Evolutionary conservation across 2,113 vertebrate species (phyloP).

Genomic region (Lota lota): DNA sequence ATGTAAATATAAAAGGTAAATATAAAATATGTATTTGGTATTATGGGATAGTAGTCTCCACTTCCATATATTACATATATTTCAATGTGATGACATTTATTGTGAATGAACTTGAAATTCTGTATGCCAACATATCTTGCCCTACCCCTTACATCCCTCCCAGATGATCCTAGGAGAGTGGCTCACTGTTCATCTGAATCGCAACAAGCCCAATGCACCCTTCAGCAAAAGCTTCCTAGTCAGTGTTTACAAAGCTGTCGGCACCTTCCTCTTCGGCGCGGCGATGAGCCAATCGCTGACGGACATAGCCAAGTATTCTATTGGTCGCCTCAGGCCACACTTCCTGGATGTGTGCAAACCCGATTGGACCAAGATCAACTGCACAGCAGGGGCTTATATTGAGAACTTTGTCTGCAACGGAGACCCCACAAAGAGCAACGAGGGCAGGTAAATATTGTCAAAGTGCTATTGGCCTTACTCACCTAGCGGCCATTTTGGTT

Average conservation of each 20-base stretch:
- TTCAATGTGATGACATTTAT: neutral
- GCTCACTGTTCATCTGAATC: constrained; percentile 83
- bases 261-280: constrained; percentile 94
- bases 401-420: constrained; percentile 84
- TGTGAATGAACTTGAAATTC: neutral
- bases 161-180: constrained; percentile 93
- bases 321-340: constrained; percentile 92
- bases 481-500: no score
- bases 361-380: constrained; percentile 82
- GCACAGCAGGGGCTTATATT: constrained; percentile 80
- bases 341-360: constrained; percentile 89
- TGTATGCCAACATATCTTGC: neutral
- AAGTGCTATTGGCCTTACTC: no score
- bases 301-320: constrained; percentile 96
- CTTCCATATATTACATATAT: neutral
- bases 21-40: neutral
- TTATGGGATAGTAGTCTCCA: neutral
- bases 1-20: neutral
- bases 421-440: constrained; percentile 69
- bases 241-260: constrained; percentile 88
- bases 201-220: constrained; percentile 87
- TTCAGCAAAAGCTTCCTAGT: constrained; percentile 86
- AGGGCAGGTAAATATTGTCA: constrained; percentile 80
- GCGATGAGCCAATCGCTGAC: constrained; percentile 96
- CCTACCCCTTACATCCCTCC: constrained; percentile 56